Evolutionary conservation across 2,888 invertebrate species (phyloP).

Genomic region (Danaus chrysippus): DNA sequence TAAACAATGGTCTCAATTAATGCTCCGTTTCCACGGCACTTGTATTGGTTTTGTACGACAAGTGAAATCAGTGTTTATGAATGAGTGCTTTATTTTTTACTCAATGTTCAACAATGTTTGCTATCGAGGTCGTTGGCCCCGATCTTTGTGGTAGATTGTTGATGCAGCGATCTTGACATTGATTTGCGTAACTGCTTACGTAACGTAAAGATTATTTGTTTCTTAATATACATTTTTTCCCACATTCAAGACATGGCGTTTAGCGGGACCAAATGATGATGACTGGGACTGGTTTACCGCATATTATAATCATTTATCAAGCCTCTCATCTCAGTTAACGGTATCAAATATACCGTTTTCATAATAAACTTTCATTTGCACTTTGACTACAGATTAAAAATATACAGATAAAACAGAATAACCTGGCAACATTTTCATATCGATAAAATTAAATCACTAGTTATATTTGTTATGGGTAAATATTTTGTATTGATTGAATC

Average conservation of each 20-base stretch:
- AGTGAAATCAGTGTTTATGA: conserved; percentile 30
- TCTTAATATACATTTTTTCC: too few species aligned
- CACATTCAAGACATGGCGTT: conserved; percentile 31
- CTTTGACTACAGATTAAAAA: background rate
- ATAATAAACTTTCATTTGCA: background rate
- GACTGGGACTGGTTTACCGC: conserved; percentile 26
- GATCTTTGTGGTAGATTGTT: conserved; percentile 41
- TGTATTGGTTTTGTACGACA: conserved; percentile 14
- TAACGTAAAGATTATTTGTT: conserved; percentile 16
- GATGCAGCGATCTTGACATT: conserved; percentile 69
- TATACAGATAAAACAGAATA: too few species aligned
- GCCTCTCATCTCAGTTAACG: conserved; percentile 7
- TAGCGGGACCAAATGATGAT: conserved; percentile 43
- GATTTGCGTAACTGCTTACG: conserved; percentile 58
- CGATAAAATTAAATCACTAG: too few species aligned
- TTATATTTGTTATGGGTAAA: too few species aligned
- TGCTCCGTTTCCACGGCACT: background rate
- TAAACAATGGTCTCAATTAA: too few species aligned
- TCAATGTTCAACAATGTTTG: conserved; percentile 46
- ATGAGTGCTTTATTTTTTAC: conserved; percentile 32
- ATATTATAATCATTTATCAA: conserved; percentile 12
- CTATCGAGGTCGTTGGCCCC: conserved; percentile 56
- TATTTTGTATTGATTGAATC: background rate
- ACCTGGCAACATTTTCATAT: too few species aligned
- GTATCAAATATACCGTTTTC: background rate